Base-by-base conservation (phyloP, 2,113 vertebrate genomes). In the Dolichotis patagonum region DNA sequence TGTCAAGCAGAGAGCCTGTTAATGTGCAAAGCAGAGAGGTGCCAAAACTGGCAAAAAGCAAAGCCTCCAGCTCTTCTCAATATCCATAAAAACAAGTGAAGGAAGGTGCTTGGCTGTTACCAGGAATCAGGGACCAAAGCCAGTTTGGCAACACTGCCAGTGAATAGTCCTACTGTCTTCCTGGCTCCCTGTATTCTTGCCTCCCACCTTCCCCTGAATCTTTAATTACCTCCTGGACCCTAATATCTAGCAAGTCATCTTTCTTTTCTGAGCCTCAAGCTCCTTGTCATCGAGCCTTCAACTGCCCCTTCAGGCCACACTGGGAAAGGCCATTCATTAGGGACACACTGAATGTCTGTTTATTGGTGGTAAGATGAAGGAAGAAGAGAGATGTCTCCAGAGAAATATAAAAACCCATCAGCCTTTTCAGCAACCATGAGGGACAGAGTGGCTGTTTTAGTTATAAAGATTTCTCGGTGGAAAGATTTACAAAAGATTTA, bases 1-100 rank as follows among this genome's bases (percentile, higher is more conserved):
- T 98, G 97, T 96, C 97, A 97, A 92, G 85, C 35, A 3, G 81
- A 12, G 7, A 96, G 90, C 54, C 77, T 90, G 92, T 85, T 96
- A 96, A 92, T 73, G 95, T 94, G 87, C 94, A 96, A 90, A 95
- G 92, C 95, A 92, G 84, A 95, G 92, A 96, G 54, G 77, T 96
- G 95, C 95, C 95, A 88, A 88, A 88, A 92, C 80, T 93, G 96
- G 96, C 95, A 94, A 97, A 97, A 95, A 97, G 82, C 90, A 90
- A 95, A 96, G 88, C 73, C 84, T 90, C 71, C 78, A 52, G 93
- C 71, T 94, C 92, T 90, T 95, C 96, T 69, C 93, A 19, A 0
- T 94, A 95, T 85, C 63, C 60, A 2, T 52, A 46, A 96, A 97
- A 95, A 90, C 54, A 56, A 94, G 85, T 14, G 81, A 49, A 38